A percentile compares a stretch with the other conserved stretches of the same genome.
phyloP scores from a whole-genome alignment of 2,888 invertebrate species.

The Philereme vetulata region DNA sequence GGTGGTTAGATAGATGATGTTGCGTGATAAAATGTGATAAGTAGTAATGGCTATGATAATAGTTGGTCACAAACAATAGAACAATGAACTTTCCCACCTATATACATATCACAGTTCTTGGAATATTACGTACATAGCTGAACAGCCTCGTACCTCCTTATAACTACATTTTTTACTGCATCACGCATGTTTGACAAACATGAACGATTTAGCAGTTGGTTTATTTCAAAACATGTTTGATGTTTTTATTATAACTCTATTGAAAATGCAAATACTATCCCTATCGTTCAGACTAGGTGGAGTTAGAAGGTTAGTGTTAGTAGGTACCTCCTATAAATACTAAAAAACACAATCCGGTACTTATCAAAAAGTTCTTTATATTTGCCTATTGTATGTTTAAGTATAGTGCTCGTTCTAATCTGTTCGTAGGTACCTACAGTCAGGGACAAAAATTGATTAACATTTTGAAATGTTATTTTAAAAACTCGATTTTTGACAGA shows the following conservation, averaged over 20 bases:
- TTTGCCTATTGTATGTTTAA: too few species aligned
- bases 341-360: too few species aligned
- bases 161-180: slow-evolving; percentile 25
- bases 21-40: slow-evolving; percentile 69
- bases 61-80: slow-evolving; percentile 72
- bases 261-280: too few species aligned
- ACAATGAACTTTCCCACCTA: slow-evolving; percentile 78
- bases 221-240: slow-evolving; percentile 4
- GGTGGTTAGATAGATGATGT: slow-evolving; percentile 45
- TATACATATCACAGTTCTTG: slow-evolving; percentile 67
- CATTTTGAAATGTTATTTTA: too few species aligned
- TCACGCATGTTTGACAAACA: slow-evolving; percentile 22
- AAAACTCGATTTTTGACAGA: too few species aligned
- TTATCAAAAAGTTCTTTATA: too few species aligned
- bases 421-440: too few species aligned
- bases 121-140: slow-evolving; percentile 40
- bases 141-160: slow-evolving; percentile 32
- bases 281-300: too few species aligned
- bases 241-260: slow-evolving; percentile 7
- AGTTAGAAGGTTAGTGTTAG: too few species aligned
- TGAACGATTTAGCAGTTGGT: slow-evolving; percentile 7
- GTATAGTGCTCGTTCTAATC: too few species aligned
- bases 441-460: too few species aligned
- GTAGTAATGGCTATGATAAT: slow-evolving; percentile 66
- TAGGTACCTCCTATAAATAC: too few species aligned